Percentiles rank a stretch among this genome's conserved stretches.
Evolutionary conservation across 2,113 vertebrate species (phyloP).

Genomic region (Aphelocoma coerulescens): DNA sequence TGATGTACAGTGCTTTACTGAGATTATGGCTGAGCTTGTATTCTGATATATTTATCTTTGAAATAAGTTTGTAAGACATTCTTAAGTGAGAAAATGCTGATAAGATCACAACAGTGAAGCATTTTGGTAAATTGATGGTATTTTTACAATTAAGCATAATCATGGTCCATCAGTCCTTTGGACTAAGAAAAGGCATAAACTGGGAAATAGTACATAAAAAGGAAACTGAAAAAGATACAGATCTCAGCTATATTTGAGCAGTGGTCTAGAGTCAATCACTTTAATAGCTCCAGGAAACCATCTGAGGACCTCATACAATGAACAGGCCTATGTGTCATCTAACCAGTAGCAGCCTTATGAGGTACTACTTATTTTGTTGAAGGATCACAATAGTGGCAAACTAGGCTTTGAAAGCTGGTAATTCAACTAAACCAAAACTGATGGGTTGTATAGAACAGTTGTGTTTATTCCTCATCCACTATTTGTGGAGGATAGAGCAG

Average conservation of each 20-base stretch:
- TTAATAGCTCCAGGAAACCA: background rate
- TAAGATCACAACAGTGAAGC: background rate
- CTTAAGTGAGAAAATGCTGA: background rate
- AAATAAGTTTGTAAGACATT: constrained; percentile 12
- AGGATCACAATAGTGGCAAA: background rate
- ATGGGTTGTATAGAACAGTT: background rate
- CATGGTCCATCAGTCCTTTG: background rate
- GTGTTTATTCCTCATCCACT: background rate
- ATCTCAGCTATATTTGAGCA: background rate
- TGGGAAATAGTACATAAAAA: background rate
- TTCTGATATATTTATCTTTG: background rate
- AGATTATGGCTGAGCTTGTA: background rate
- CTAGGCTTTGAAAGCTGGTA: background rate
- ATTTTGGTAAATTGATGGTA: background rate
- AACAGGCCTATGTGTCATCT: background rate
- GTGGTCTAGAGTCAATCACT: background rate
- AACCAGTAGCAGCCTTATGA: background rate
- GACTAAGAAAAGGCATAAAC: background rate
- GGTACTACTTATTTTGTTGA: background rate
- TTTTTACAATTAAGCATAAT: background rate
- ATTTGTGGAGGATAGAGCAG: background rate
- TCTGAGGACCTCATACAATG: background rate
- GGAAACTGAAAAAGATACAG: background rate
- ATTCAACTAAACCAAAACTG: background rate
- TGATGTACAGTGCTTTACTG: background rate